These are phyloP conservation scores for Microctonus hyperodae DNA, from an alignment of 2,888 invertebrate species.

Conservation along the genomic window DNA sequence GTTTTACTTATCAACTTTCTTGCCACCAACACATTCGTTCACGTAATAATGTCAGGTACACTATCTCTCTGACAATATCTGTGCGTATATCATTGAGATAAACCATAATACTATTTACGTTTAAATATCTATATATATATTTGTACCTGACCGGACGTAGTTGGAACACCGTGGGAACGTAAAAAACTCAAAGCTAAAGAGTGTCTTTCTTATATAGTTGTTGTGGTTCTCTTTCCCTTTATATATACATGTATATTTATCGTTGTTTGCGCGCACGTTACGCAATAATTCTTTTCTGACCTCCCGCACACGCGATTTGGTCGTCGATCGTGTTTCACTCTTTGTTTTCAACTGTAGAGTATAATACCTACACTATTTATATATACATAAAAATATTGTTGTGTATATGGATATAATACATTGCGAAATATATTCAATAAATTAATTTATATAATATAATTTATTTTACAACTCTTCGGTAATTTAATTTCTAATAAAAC, in stretches of 20 bases:
- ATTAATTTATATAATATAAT: background rate
- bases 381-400: background rate
- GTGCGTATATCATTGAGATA: background rate
- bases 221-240: background rate
- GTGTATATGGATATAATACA: background rate
- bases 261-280: conserved; percentile 17
- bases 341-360: conserved; percentile 16
- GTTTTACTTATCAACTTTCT: background rate
- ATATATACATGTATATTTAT: background rate
- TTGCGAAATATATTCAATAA: background rate
- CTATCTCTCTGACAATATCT: background rate
- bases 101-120: background rate
- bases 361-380: background rate
- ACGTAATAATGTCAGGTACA: background rate
- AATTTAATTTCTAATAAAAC: background rate
- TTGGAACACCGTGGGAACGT: background rate
- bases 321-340: conserved; percentile 18
- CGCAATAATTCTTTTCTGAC: conserved; percentile 26
- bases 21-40: background rate
- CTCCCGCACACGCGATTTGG: conserved; percentile 28
- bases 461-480: background rate
- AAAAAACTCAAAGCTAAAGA: background rate
- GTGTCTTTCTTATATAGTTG: background rate
- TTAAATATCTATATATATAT: background rate
- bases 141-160: background rate